Evolutionary conservation across 2,113 vertebrate genomes (phyloP), one percentile per base, ranked within the genome.

Genomic region (Neolamprologus brichardi): DNA sequence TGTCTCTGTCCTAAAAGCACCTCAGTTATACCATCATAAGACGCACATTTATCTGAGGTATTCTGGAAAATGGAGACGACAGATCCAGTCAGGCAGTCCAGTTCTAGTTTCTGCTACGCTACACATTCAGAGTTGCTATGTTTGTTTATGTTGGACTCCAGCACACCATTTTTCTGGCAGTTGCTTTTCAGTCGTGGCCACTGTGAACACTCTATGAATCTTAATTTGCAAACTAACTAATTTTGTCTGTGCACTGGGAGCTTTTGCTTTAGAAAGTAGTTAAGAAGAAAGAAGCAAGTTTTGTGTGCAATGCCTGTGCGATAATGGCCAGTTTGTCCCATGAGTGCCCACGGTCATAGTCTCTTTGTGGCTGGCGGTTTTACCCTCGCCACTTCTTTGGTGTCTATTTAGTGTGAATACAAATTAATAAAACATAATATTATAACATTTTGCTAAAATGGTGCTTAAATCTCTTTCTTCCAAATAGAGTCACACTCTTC

Each of bases 391-490:
- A 60, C 78, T 44, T 78, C 72, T 88, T 52, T 79, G 23, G 62
- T 62, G 46, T 88, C 58, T 84, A 4, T 84, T 91, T 84, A 88
- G 75, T 52, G 18, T 60, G 67, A 81, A 78, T 79, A 75, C 78
- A 92, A 87, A 85, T 90, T 15, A 87, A 87, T 90, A 78, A 82
- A 93, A 90, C 54, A 82, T 83, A 75, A 64, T 79, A 32, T 79
- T 49, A 64, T 86, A 88, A 51, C 23, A 78, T 91, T 90, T 89
- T 62, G 53, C 81, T 75, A 46, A 87, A 90, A 70, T 84, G 53
- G 32, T 88, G 84, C 67, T 87, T 88, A 83, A 91, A 88, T 20
- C 23, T 51, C 75, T 89, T 84, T 60, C 86, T 82, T 46, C 13
- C 30, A 83, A 79, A 80, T 72, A 82, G 25, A 87, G 54, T 86